Conservation (phyloP, 2,888 invertebrate genomes). For the Ischnus inquisitorius region DNA sequence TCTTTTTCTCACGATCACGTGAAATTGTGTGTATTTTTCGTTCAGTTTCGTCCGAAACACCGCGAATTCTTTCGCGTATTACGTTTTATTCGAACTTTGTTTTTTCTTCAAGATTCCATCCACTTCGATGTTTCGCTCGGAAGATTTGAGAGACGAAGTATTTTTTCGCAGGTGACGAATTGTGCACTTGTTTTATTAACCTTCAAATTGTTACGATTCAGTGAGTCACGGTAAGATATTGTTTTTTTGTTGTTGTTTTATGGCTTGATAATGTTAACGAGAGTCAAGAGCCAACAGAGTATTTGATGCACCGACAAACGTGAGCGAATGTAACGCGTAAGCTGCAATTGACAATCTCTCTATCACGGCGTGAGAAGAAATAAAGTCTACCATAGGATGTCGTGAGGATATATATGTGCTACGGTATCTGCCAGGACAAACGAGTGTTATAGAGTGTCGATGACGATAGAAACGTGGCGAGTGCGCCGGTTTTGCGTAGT, state of each 20-base stretch:
- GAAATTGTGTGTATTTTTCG: neutral
- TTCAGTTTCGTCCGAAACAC: constrained; percentile 1
- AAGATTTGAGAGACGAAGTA: too few relatives aligned
- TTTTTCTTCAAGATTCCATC: neutral
- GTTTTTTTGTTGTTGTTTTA: too few relatives aligned
- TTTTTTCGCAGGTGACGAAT: neutral
- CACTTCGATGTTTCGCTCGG: neutral
- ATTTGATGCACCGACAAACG: neutral
- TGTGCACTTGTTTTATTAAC: neutral
- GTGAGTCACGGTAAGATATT: too few relatives aligned
- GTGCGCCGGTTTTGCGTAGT: constrained; percentile 1
- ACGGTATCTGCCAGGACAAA: too few relatives aligned
- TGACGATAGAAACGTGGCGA: constrained; percentile 22
- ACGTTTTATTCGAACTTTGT: neutral
- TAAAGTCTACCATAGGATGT: neutral
- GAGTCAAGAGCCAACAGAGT: neutral
- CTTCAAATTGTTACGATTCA: neutral
- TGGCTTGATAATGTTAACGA: too few relatives aligned
- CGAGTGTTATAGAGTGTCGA: neutral
- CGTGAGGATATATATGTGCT: neutral
- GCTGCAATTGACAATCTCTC: neutral
- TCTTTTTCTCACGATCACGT: neutral
- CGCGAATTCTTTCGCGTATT: neutral
- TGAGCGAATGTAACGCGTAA: neutral
- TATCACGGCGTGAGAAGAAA: constrained; percentile 7